These are phyloP conservation scores for Cherax destructor DNA, from an alignment of 1,140 invertebrate species.

Conservation along the genomic window DNA sequence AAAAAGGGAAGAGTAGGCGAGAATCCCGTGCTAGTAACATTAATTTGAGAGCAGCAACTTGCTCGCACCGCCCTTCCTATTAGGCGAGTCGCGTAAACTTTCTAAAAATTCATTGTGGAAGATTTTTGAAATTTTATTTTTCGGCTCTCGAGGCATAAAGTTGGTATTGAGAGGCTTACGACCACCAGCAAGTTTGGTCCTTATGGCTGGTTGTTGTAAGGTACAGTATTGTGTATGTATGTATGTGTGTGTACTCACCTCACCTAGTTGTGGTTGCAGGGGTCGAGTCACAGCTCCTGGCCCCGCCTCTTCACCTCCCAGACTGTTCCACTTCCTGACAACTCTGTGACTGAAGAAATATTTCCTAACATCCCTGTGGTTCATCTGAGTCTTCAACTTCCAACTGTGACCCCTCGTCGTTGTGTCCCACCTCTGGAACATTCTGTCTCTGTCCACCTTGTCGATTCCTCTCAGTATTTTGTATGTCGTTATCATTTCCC, in stretches of 20 bases:
- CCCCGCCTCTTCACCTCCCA: too few species aligned
- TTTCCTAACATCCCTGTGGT: too few species aligned
- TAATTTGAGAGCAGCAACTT: not conserved
- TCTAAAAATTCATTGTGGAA: slow-evolving; percentile 43
- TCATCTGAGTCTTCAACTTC: too few species aligned
- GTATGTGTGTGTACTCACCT: slow-evolving; percentile 27
- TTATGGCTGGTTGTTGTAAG: not conserved
- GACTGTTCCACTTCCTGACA: too few species aligned
- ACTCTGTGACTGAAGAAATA: too few species aligned
- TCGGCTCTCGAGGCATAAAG: slow-evolving; percentile 36
- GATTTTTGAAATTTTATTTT: slow-evolving; percentile 39
- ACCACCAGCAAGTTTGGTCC: not conserved
- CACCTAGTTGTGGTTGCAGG: too few species aligned
- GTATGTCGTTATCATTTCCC: too few species aligned
- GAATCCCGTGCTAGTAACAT: not conserved
- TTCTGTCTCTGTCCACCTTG: too few species aligned
- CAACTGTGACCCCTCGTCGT: too few species aligned
- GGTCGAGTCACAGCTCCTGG: too few species aligned
- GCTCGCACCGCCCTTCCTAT: not conserved
- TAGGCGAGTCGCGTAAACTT: slow-evolving; percentile 17
- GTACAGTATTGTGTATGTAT: not conserved
- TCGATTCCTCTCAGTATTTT: too few species aligned
- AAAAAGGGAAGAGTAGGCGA: not conserved
- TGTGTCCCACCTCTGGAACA: too few species aligned
- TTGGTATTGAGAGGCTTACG: slow-evolving; percentile 24